phyloP scores from a whole-genome alignment of 2,797 vertebrate species.

The Myotis pilosus region DNA sequence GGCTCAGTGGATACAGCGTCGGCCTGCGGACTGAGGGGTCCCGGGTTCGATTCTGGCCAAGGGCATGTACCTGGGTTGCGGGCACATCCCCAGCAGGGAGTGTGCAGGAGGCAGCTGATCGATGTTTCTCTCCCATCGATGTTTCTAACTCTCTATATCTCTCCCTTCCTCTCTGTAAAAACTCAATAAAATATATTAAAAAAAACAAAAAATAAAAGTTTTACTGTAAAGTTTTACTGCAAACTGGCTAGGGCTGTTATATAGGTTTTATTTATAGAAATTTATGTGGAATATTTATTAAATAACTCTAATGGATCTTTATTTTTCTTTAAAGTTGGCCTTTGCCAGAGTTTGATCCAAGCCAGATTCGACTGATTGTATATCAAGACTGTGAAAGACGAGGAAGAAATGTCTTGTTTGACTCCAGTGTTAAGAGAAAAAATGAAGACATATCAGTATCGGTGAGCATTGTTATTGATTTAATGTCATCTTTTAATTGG shows the following conservation, averaged over 20 bases:
- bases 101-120: too few relatives aligned
- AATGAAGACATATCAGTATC: slow-evolving; percentile 91
- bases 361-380: slow-evolving; percentile 96
- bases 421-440: slow-evolving; percentile 95
- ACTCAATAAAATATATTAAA: too few relatives aligned
- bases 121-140: too few relatives aligned
- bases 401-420: slow-evolving; percentile 97
- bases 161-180: too few relatives aligned
- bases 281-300: slow-evolving; percentile 48
- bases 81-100: too few relatives aligned
- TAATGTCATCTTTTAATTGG: slow-evolving; percentile 48
- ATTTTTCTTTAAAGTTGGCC: slow-evolving; percentile 90
- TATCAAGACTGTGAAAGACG: slow-evolving; percentile 99
- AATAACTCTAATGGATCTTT: slow-evolving; percentile 58
- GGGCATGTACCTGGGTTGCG: too few relatives aligned
- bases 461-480: slow-evolving; percentile 85
- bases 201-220: too few relatives aligned
- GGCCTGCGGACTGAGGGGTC: too few relatives aligned
- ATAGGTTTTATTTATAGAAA: slow-evolving; percentile 32
- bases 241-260: background rate
- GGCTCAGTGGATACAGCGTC: too few relatives aligned
- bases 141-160: too few relatives aligned
- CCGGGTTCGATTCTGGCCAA: too few relatives aligned
- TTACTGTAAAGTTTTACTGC: background rate
- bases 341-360: slow-evolving; percentile 94